Conservation (phyloP, 1,140 invertebrate genomes). For the Tetragnatha versicolor region DNA sequence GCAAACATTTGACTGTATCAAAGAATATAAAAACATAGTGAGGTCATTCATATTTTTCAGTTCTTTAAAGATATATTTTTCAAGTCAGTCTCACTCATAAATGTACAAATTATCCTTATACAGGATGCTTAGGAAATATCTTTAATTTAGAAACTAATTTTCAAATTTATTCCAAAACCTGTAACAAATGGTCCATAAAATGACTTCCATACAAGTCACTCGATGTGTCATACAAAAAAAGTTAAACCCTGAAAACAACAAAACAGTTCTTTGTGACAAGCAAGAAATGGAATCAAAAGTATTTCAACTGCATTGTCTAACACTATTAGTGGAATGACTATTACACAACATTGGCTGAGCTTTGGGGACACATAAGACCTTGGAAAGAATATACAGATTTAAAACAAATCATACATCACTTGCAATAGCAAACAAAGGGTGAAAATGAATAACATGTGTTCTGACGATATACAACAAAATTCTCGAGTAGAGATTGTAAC, state of each 20-base stretch:
- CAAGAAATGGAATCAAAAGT: constrained; percentile 23
- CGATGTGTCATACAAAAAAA: not conserved
- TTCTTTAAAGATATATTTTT: no score
- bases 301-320: constrained; percentile 25
- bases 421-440: constrained; percentile 12
- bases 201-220: not conserved
- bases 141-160: no score
- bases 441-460: constrained; percentile 14
- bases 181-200: no score
- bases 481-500: constrained; percentile 30
- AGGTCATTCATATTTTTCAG: constrained; percentile 10
- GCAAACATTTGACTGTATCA: constrained; percentile 51
- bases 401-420: constrained; percentile 16
- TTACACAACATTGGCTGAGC: constrained; percentile 1
- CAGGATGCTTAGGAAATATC: no score
- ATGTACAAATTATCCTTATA: no score
- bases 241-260: not conserved
- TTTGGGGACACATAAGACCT: not conserved
- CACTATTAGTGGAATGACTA: constrained; percentile 30
- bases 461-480: constrained; percentile 20
- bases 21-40: constrained; percentile 47
- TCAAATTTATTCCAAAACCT: no score
- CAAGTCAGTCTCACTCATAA: no score
- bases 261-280: not conserved
- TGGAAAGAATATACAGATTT: constrained; percentile 2